Base-by-base conservation (phyloP, 2,888 invertebrate species). In the Drosophila pseudotakahashii region DNA sequence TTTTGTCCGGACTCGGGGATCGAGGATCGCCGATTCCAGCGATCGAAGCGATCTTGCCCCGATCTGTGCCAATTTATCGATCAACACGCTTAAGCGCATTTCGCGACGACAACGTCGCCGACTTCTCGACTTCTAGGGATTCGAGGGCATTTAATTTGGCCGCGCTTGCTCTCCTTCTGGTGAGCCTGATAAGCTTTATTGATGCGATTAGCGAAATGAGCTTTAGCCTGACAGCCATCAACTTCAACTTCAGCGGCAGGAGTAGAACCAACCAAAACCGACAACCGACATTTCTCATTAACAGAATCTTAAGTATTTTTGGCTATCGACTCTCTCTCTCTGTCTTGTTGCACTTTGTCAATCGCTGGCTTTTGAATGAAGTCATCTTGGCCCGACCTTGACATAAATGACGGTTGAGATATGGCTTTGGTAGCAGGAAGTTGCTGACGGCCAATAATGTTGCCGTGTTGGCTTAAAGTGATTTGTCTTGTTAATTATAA, bases 131-230 rank as follows among this genome's bases (percentile, higher is more conserved):
- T 72, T 63, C 71, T 37, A 16, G 72, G 77, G 82, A 82, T 80
- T 76, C 37, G 78, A 74, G 86, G 81, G 78, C 69, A 75, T 70
- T 85, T 82, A 79, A 73, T 77, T 63, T 69, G 52, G 53, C 54
- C 32, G 50, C 70, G 36, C 55, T 53, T 42, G 61, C 16, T 10
- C 42, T 44, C 42, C 53, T 42, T 39, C 54, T 54, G 63, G 51
- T 82, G 76, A 82, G 83, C 78, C 69, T 79, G 80, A 84, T 85
- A 83, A 86, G 86, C 88, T 85, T 84, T 79, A 89, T 83, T 86
- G 86, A 86, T 86, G 86, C 86, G 86, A 86, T 88, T 89, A 86
- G 85, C 76, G 86, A 89, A 89, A 81, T 88, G 87, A 77, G 85
- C 84, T 89, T 89, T 81, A 63, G 54, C 19, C 67, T 62, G 62